A percentile compares a stretch with the other conserved stretches of the same genome.
phyloP scores from a whole-genome alignment of 2,888 invertebrate species.

The Phymatocera aterrima region DNA sequence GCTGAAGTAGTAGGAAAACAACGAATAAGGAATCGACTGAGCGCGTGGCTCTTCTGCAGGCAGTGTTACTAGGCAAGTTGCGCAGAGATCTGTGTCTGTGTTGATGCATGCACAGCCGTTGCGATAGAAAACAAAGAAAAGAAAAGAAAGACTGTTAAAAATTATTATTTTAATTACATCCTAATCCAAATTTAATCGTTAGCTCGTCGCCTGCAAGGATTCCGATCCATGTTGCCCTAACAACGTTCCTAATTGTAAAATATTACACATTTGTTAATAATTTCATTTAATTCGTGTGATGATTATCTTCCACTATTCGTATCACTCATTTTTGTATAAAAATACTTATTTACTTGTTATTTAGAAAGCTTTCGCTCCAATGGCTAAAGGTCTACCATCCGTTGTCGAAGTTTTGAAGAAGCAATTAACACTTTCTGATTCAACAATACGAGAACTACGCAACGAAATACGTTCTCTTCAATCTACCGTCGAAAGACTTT shows the following conservation, averaged over 20 bases:
- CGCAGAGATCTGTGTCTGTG: constrained; percentile 62
- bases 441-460: constrained; percentile 81
- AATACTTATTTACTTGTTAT: constrained; percentile 47
- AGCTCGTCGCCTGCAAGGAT: constrained; percentile 44
- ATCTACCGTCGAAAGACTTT: constrained; percentile 85
- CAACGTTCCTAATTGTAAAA: constrained; percentile 35
- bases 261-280: too few relatives aligned
- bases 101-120: constrained; percentile 63
- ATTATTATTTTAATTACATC: neutral
- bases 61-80: constrained; percentile 71
- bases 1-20: constrained; percentile 65
- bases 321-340: neutral
- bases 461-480: constrained; percentile 80
- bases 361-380: constrained; percentile 67
- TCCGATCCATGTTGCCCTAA: constrained; percentile 41
- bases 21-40: constrained; percentile 67
- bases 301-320: neutral
- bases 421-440: constrained; percentile 81
- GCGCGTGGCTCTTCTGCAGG: constrained; percentile 70
- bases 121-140: constrained; percentile 44
- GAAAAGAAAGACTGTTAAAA: neutral
- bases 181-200: constrained; percentile 37
- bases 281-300: constrained; percentile 30
- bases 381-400: constrained; percentile 69
- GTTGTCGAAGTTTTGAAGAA: constrained; percentile 75